Conservation (phyloP, 2,888 invertebrate species). For the Brachynemurus nebulosus region DNA sequence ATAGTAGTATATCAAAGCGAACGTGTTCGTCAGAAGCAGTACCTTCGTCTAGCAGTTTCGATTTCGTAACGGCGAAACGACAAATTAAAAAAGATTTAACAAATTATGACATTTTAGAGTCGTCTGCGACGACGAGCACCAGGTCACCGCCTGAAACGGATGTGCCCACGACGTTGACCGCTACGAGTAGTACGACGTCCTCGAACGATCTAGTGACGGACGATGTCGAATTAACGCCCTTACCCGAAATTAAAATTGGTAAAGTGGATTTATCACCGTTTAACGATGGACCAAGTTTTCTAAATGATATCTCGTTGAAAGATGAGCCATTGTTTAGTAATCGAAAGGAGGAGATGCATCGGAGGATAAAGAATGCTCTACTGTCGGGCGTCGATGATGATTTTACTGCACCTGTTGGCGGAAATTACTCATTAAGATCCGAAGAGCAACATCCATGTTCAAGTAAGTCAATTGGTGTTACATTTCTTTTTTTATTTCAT, state of each 20-base stretch:
- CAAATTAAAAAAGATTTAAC: too few relatives aligned
- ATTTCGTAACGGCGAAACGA: too few relatives aligned
- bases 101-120: too few relatives aligned
- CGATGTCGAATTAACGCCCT: neutral
- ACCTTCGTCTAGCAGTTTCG: too few relatives aligned
- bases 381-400: slow-evolving; percentile 65
- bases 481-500: neutral
- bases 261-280: slow-evolving; percentile 5
- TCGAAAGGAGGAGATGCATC: slow-evolving; percentile 23
- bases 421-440: slow-evolving; percentile 48
- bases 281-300: slow-evolving; percentile 3
- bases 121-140: too few relatives aligned
- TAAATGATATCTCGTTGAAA: slow-evolving; percentile 3
- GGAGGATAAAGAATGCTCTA: slow-evolving; percentile 50
- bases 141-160: too few relatives aligned
- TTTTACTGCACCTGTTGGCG: too few relatives aligned
- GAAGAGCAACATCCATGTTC: slow-evolving; percentile 52
- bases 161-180: too few relatives aligned
- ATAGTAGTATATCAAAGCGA: too few relatives aligned
- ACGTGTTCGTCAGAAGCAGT: too few relatives aligned
- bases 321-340: neutral
- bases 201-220: neutral
- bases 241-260: slow-evolving; percentile 7
- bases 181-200: neutral
- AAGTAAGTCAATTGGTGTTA: slow-evolving; percentile 22